A percentile compares a stretch with the other conserved stretches of the same genome.
These are phyloP conservation scores for Rhipidura dahli DNA, from an alignment of 2,113 vertebrate species.

Conservation along the genomic window DNA sequence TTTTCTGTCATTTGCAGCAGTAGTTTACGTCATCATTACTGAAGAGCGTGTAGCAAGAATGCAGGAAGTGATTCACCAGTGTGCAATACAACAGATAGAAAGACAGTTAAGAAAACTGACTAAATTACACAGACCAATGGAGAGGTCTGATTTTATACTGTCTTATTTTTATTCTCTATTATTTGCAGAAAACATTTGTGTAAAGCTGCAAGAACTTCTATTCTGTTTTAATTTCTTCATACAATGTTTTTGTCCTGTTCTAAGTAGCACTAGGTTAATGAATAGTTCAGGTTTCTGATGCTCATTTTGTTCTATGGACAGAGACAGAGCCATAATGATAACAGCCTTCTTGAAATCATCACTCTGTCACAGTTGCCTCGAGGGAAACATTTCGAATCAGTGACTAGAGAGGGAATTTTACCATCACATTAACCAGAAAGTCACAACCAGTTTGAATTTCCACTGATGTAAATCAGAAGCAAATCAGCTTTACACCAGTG, in stretches of 20 bases:
- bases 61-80: constrained; percentile 16
- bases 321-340: neutral
- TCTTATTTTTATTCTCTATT: neutral
- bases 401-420: neutral
- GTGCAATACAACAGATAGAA: neutral
- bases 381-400: neutral
- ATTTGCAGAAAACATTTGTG: neutral
- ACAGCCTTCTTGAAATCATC: constrained; percentile 22
- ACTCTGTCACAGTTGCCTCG: neutral
- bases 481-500: neutral
- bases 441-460: neutral
- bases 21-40: neutral
- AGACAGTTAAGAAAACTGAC: neutral
- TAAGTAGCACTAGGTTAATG: neutral
- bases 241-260: neutral
- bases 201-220: neutral
- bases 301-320: neutral
- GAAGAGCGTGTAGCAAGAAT: neutral
- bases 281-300: neutral
- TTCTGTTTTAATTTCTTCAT: neutral
- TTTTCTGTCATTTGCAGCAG: neutral
- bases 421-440: neutral
- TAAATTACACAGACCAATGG: neutral
- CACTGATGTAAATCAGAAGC: neutral
- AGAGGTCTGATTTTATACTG: neutral